Evolutionary conservation across 2,113 vertebrate species (phyloP).

Genomic region (Festucalex cinctus): DNA sequence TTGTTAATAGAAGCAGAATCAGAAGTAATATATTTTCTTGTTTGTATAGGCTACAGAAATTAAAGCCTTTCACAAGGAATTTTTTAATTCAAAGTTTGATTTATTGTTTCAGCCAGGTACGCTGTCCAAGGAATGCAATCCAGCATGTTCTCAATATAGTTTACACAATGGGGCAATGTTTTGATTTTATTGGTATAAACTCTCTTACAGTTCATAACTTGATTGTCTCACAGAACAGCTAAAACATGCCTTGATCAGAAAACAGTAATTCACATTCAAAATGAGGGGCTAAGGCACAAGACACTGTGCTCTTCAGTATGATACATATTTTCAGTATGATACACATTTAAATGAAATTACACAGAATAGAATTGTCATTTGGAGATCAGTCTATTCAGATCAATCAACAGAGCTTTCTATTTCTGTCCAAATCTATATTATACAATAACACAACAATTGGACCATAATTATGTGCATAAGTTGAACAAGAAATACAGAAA

Average conservation of each 20-base stretch:
- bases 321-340: slow-evolving; percentile 34
- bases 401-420: slow-evolving; percentile 25
- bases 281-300: slow-evolving; percentile 54
- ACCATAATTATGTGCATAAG: no score
- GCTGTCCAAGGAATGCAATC: slow-evolving; percentile 8
- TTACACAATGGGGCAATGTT: no score
- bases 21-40: not conserved
- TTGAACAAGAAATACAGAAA: no score
- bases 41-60: slow-evolving; percentile 4
- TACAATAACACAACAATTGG: no score
- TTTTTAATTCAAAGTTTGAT: slow-evolving; percentile 26
- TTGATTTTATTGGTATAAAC: not conserved
- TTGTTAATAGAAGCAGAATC: not conserved
- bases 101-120: not conserved
- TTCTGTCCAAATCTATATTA: not conserved
- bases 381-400: slow-evolving; percentile 26
- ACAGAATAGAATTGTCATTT: not conserved
- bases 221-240: slow-evolving; percentile 9
- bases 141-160: not conserved
- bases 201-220: not conserved
- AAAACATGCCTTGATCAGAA: not conserved
- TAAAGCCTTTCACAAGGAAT: not conserved
- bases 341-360: slow-evolving; percentile 11
- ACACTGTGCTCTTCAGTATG: slow-evolving; percentile 27
- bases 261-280: slow-evolving; percentile 7